Evolutionary conservation across 2,113 vertebrate genomes (phyloP).

Genomic region (Taurulus bubalis): DNA sequence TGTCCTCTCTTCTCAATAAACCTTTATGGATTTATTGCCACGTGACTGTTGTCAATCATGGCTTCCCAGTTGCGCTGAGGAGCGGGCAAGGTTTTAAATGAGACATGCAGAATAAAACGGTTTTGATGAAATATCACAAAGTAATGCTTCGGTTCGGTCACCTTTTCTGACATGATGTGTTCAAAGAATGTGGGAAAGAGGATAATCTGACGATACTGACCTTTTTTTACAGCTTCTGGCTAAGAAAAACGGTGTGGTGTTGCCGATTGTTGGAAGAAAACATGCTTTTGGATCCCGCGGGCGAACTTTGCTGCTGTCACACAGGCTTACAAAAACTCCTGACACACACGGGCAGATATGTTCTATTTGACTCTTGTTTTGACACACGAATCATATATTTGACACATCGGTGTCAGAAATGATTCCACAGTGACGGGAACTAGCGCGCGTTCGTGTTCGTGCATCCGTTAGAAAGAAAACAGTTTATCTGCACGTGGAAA

Average conservation of each 20-base stretch:
- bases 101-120: too few species aligned
- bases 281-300: too few species aligned
- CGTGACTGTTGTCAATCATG: background rate
- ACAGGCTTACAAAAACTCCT: background rate
- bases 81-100: too few species aligned
- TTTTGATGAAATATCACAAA: too few species aligned
- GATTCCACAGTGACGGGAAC: background rate
- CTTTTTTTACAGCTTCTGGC: too few species aligned
- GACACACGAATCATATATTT: slow-evolving; percentile 14
- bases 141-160: too few species aligned
- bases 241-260: too few species aligned
- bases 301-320: background rate
- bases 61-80: background rate
- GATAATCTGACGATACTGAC: too few species aligned
- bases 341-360: background rate
- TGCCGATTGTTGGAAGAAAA: too few species aligned
- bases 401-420: slow-evolving; percentile 7
- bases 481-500: background rate
- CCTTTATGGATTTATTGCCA: background rate
- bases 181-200: too few species aligned
- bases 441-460: background rate
- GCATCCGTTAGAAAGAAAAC: background rate
- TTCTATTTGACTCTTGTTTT: background rate
- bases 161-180: too few species aligned
- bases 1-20: too few species aligned